Evolutionary conservation across 2,113 vertebrate genomes (phyloP).

Genomic region (Pygoscelis antarcticus): DNA sequence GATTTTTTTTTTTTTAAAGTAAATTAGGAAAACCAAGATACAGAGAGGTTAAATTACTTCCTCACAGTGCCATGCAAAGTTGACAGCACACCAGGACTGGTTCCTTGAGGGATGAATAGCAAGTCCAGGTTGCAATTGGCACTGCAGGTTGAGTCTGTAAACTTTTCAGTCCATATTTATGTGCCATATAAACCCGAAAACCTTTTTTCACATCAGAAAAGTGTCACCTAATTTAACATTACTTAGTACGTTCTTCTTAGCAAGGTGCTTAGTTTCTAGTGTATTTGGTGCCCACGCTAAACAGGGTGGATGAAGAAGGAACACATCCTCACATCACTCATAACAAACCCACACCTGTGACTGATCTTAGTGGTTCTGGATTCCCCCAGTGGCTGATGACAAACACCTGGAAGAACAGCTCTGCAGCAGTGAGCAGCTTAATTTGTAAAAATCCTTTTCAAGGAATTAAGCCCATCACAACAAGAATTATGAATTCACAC

Average conservation of each 20-base stretch:
- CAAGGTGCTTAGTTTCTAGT: not conserved
- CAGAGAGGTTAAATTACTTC: not conserved
- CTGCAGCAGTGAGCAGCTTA: not conserved
- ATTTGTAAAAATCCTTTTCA: not conserved
- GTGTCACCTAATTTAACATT: not conserved
- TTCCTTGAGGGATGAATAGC: not conserved
- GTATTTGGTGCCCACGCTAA: not conserved
- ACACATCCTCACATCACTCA: not conserved
- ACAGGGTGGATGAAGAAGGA: not conserved
- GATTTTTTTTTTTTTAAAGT: not conserved
- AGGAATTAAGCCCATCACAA: constrained; percentile 5
- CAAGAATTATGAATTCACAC: not conserved
- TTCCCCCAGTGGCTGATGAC: not conserved
- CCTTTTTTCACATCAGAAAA: not conserved
- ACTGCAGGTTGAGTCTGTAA: not conserved
- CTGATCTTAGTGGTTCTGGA: not conserved
- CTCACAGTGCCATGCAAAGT: not conserved
- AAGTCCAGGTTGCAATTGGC: not conserved
- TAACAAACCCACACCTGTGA: constrained; percentile 33
- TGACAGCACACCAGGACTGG: not conserved
- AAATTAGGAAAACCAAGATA: not conserved
- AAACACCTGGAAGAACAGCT: not conserved
- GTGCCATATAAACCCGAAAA: not conserved
- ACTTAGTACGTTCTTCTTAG: not conserved
- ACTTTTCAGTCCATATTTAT: not conserved